phyloP scores from a whole-genome alignment of 2,113 vertebrate genomes.

The Sorex araneus region DNA sequence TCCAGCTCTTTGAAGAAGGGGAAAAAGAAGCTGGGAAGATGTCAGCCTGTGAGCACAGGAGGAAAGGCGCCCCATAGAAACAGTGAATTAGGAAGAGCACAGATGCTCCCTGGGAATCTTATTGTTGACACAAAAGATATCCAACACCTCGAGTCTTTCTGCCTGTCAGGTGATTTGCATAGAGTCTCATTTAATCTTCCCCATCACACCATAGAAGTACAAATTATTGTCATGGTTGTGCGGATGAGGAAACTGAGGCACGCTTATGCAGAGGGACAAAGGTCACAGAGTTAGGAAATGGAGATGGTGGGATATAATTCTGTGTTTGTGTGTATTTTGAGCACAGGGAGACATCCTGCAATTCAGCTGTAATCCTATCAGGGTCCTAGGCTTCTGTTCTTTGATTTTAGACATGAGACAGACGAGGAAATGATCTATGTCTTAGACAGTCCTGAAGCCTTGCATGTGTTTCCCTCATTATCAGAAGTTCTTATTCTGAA shows the following conservation, averaged over 20 bases:
- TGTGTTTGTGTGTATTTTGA: too few species aligned
- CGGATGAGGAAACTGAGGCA: constrained; percentile 10
- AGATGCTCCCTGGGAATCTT: background rate
- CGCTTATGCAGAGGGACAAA: background rate
- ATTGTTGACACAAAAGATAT: background rate
- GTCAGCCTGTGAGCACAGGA: background rate
- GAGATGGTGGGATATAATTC: background rate
- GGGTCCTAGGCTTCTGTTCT: background rate
- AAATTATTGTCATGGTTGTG: background rate
- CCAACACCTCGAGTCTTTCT: background rate
- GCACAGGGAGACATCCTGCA: background rate
- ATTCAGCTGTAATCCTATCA: background rate
- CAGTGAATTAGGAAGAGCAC: background rate
- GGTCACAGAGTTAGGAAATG: background rate
- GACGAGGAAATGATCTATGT: background rate
- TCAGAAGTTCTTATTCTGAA: background rate
- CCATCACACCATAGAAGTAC: background rate
- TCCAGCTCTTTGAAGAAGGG: background rate
- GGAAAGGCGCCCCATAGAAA: background rate
- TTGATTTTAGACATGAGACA: background rate
- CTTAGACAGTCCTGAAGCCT: background rate
- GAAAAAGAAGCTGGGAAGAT: background rate
- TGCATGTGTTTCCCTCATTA: background rate
- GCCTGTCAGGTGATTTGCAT: background rate
- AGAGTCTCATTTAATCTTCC: constrained; percentile 5